Evolutionary conservation across 2,113 vertebrate species (phyloP), one percentile per base, ranked within the genome.

Genomic region (Bolborhynchus lineola): DNA sequence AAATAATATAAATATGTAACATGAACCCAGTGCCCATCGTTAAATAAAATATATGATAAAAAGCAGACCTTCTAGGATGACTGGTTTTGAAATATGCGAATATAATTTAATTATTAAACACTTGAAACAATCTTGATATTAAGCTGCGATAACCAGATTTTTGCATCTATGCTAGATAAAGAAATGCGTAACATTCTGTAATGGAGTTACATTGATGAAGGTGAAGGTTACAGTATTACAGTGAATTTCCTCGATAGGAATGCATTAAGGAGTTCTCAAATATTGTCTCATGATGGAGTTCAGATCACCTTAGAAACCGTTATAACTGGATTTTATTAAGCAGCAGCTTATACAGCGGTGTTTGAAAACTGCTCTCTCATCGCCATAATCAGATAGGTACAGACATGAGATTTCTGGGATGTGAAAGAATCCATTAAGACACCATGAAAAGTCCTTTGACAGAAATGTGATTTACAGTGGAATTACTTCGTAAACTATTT

Each of bases 1-100:
- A 97, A 97, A 98, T 94, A 96, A 98, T 97, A 98, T 98, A 98
- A 98, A 98, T 98, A 98, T 93, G 97, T 97, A 98, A 98, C 97
- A 98, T 94, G 97, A 98, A 97, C 97, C 98, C 98, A 98, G 98
- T 98, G 98, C 97, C 95, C 97, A 96, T 93, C 23, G 93, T 98
- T 98, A 98, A 98, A 98, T 98, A 98, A 97, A 98, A 98, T 96
- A 97, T 91, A 97, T 96, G 97, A 97, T 98, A 98, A 97, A 97
- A 97, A 98, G 96, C 97, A 98, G 97, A 98, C 96, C 95, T 98
- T 98, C 97, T 95, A 97, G 96, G 95, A 98, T 97, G 96, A 97
- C 81, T 97, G 94, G 89, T 97, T 97, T 98, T 95, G 97, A 98
- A 97, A 97, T 98, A 98, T 88, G 96, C 50, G 80, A 85, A 97